Conservation (phyloP, 2,113 vertebrate species). For the Butorides virescens region DNA sequence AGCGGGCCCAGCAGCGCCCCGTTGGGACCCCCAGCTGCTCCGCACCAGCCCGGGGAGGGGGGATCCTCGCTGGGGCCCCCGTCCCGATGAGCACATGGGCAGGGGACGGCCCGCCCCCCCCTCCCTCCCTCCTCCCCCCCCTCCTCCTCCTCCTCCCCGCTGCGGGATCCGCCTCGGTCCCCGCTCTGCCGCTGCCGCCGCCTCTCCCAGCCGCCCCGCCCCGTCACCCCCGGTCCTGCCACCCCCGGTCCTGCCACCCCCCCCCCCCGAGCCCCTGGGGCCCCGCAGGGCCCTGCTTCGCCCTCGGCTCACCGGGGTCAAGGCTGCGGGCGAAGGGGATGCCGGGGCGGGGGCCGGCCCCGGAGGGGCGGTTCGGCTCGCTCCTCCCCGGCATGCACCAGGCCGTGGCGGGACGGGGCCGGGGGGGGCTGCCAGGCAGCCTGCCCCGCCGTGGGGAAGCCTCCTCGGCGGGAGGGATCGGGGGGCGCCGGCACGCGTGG, state of each 20-base stretch:
- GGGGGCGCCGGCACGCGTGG: not conserved
- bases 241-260: too few species aligned
- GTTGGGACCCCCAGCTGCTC: not conserved
- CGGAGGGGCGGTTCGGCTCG: not conserved
- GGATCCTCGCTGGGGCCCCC: not conserved
- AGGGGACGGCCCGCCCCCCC: not conserved
- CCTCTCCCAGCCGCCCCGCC: not conserved
- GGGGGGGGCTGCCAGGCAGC: too few species aligned
- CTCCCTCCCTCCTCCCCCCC: too few species aligned
- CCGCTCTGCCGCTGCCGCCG: not conserved
- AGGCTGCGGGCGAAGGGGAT: slow-evolving; percentile 9
- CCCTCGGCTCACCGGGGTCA: slow-evolving; percentile 8
- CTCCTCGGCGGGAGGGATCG: too few species aligned
- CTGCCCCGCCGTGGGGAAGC: not conserved
- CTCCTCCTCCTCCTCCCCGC: not conserved
- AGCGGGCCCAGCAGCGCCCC: not conserved
- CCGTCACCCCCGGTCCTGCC: not conserved
- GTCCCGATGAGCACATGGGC: not conserved
- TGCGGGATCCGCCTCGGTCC: rapidly evolving
- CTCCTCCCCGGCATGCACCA: not conserved
- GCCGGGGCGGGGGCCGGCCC: not conserved
- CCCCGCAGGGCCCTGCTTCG: not conserved
- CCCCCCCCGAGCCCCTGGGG: not conserved
- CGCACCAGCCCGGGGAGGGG: not conserved
- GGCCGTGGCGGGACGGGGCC: too few species aligned